Evolutionary conservation across 2,888 invertebrate species (phyloP), one percentile per base, ranked within the genome.

Genomic region (Glyphotaelius pellucidus): DNA sequence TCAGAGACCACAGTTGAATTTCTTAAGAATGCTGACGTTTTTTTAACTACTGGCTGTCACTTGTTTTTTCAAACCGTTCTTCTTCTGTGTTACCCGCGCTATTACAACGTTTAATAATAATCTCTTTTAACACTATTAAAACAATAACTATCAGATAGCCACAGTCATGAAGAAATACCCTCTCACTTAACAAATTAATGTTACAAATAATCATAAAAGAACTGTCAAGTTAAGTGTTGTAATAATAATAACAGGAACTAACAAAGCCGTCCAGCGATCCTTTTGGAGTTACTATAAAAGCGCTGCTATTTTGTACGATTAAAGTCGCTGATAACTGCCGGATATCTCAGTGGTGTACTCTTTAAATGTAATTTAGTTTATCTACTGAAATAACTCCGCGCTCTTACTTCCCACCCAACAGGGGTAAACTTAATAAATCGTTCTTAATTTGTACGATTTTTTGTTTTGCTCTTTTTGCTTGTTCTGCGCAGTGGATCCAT

Each of bases 361-460:
- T 86, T 91, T 91, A 91, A 91, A 89, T 91, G 91, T 89, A 80
- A 91, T 91, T 91, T 91, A 91, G 88, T 91, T 89, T 83, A 88
- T 91, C 81, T 89, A 9, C 88, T 80, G 47, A 89, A 91, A 89
- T 91, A 91, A 89, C 83, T 35, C 91, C 88, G 85, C 67, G 80
- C 91, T 86, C 86, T 87, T 47, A 80, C 25, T n/a, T 67, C 67
- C 67, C n/a, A 67, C 91, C 87, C 91, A 67, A 52, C 89, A 83
- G 91, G 91, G 84, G 31, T 80, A 80, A 88, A 89, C 81, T 89
- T 32, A 80, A 91, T 91, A 91, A 91, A 91, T 91, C 88, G 80
- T 83, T 89, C 35, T 88, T 91, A 91, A 91, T 91, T 91, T 91
- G 91, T 88, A 91, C 67, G 67, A 80, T 91, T 91, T 91, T 91